A percentile compares a stretch with the other conserved stretches of the same genome.
phyloP scores from a whole-genome alignment of 2,888 invertebrate species.

The Tinea trinotella region DNA sequence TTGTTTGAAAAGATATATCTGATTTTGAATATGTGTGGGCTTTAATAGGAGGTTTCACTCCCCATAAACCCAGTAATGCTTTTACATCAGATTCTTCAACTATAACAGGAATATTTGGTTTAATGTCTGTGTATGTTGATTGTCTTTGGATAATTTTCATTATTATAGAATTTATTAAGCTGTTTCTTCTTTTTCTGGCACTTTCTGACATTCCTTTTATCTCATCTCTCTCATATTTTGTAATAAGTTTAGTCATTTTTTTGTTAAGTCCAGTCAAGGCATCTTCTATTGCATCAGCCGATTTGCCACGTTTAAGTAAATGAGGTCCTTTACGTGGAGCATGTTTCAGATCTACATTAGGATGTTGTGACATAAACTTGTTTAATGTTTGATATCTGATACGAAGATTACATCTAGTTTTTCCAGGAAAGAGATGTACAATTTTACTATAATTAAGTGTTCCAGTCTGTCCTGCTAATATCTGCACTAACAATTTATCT shows the following conservation, averaged over 20 bases:
- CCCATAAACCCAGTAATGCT: background rate
- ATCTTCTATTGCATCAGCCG: conserved; percentile 37
- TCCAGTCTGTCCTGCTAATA: conserved; percentile 63
- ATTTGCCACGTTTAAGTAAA: conserved; percentile 39
- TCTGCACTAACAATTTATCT: conserved; percentile 71
- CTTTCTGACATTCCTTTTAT: too few relatives aligned
- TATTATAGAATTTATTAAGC: background rate
- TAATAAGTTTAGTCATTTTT: conserved; percentile 30
- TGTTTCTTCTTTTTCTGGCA: background rate
- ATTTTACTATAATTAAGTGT: conserved; percentile 51
- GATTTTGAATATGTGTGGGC: conserved; percentile 19
- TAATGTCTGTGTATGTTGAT: conserved; percentile 24
- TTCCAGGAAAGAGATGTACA: conserved; percentile 63
- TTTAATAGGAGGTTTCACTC: background rate
- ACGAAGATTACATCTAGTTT: conserved; percentile 72
- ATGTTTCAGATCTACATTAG: conserved; percentile 39
- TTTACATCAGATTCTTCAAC: conserved; percentile 18
- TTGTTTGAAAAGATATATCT: too few relatives aligned
- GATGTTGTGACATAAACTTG: conserved; percentile 63
- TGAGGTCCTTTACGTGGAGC: conserved; percentile 53
- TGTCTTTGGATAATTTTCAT: conserved; percentile 39
- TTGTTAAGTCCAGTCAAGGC: conserved; percentile 49
- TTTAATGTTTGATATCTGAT: conserved; percentile 72
- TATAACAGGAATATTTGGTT: conserved; percentile 28
- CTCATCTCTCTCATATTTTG: too few relatives aligned